Base-by-base conservation (phyloP, 2,888 invertebrate species). In the Neria commutata region DNA sequence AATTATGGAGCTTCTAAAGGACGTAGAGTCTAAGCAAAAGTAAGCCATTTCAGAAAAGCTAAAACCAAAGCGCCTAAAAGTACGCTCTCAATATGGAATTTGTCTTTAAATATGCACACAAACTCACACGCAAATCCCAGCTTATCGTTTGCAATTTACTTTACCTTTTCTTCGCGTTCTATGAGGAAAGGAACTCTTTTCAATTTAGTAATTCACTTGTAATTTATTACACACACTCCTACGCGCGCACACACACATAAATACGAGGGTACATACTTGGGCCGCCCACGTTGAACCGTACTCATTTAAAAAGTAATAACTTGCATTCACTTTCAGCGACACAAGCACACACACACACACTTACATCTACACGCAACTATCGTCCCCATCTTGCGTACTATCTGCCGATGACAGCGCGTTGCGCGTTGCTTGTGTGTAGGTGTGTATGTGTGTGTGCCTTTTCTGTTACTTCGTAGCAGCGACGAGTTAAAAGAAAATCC, bases 251-350 rank as follows among this genome's bases (percentile, higher is more conserved):
- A 26, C 17, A 26, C 24, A n/a, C 29, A 8, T 40, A 19, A 5
- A 34, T 34, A 34, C 34, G n/a, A n/a, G n/a, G n/a, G n/a, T n/a
- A n/a, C n/a, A n/a, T n/a, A n/a, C n/a, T n/a, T n/a, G n/a, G n/a
- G n/a, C n/a, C n/a, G n/a, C n/a, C n/a, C n/a, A 33, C 33, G 23
- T 37, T 11, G 23, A 40, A 4, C 65, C 69, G 72, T 74, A 71
- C 75, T 73, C 74, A 72, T 73, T 73, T 73, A 73, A 73, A 75
- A 66, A 66, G 70, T 69, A 70, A 72, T 75, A 75, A 73, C 74
- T 74, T 67, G 69, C 66, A 37, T 56, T 34, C 23, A 51, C 54
- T 37, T n/a, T 14, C 21, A 42, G 6, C 17, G 21, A 14, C 10
- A 42, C 42, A 37, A 42, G 29, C 5, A 17, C 40, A 57, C n/a